Conservation (phyloP, 1,140 invertebrate species). For the Brachionus sp. region DNA sequence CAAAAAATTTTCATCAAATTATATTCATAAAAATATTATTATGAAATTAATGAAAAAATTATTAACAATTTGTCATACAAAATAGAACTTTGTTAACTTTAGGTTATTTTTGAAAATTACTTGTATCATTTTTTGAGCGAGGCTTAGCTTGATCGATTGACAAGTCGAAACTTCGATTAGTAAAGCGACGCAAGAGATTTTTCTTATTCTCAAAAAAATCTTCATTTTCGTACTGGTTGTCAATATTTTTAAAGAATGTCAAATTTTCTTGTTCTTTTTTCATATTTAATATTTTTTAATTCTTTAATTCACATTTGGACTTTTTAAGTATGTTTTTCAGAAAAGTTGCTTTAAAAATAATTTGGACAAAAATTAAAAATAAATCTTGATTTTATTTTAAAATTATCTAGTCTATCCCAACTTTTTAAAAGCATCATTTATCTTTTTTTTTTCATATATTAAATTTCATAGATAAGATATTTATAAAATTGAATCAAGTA, state of each 20-base stretch:
- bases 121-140: not conserved
- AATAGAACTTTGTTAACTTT: not conserved
- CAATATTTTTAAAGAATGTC: slow-evolving; percentile 10
- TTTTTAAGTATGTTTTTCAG: too few species aligned
- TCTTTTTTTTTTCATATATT: too few species aligned
- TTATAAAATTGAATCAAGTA: too few species aligned
- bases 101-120: not conserved
- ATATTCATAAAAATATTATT: slow-evolving; percentile 2
- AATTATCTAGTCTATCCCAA: too few species aligned
- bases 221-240: not conserved
- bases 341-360: too few species aligned
- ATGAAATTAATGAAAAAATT: not conserved
- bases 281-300: not conserved
- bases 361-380: too few species aligned
- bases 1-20: not conserved
- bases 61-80: not conserved
- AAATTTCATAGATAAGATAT: too few species aligned
- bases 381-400: too few species aligned
- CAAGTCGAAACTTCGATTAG: not conserved
- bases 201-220: not conserved
- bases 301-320: not conserved
- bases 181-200: not conserved
- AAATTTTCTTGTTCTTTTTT: not conserved
- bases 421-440: too few species aligned
- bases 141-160: not conserved